Evolutionary conservation across 2,797 vertebrate species (phyloP).

Genomic region (Sphenodon punctatus): DNA sequence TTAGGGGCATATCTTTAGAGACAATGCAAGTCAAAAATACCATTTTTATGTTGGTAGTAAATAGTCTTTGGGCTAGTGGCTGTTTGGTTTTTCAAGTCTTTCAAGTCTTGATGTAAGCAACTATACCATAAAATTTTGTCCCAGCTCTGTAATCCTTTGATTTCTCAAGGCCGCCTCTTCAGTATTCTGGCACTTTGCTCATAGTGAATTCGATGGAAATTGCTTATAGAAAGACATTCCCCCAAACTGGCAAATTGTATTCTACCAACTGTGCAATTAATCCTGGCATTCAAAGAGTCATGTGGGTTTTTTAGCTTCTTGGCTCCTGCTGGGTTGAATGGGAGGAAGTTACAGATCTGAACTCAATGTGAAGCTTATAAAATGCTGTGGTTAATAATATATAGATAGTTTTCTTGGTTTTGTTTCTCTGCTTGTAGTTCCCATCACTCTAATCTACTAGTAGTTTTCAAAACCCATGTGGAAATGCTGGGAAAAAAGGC

Average conservation of each 20-base stretch:
- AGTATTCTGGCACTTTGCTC: not conserved
- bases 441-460: not conserved
- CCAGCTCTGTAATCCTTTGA: not conserved
- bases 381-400: not conserved
- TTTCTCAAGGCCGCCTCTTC: not conserved
- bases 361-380: not conserved
- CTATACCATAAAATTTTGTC: not conserved
- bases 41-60: no score
- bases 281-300: not conserved
- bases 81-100: not conserved
- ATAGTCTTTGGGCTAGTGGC: not conserved
- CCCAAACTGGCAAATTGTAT: not conserved
- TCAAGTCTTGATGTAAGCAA: not conserved
- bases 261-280: fast-evolving
- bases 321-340: not conserved
- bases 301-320: not conserved
- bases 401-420: not conserved
- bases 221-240: not conserved
- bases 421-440: not conserved
- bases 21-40: no score
- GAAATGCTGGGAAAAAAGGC: not conserved
- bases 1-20: no score
- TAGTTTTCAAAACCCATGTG: not conserved
- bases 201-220: no score
- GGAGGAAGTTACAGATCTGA: not conserved